phyloP scores from a whole-genome alignment of 2,113 vertebrate species.

The Aleadryas rufinucha region DNA sequence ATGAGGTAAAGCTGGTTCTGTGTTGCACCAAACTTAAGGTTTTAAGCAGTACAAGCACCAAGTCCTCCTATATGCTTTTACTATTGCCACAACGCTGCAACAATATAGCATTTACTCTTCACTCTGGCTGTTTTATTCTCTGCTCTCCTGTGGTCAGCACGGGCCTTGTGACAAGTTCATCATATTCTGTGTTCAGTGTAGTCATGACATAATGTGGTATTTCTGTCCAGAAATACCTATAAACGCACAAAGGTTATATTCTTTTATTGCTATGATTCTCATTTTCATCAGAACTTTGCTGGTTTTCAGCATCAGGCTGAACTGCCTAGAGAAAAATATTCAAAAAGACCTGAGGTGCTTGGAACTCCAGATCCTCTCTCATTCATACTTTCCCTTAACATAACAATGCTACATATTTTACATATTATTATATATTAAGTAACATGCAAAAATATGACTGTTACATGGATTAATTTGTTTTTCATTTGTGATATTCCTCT shows the following conservation, averaged over 20 bases:
- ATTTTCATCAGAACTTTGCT: neutral
- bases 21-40: neutral
- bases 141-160: neutral
- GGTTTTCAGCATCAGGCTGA: neutral
- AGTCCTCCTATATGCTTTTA: neutral
- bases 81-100: fast-evolving
- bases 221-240: neutral
- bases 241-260: neutral
- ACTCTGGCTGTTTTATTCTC: neutral
- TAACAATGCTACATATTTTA: neutral
- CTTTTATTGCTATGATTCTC: neutral
- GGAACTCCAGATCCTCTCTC: neutral
- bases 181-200: neutral
- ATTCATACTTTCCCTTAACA: neutral
- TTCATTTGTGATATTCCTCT: neutral
- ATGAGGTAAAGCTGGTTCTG: neutral
- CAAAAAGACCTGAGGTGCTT: neutral
- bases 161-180: neutral
- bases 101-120: neutral
- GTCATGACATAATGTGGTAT: neutral
- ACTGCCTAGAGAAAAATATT: neutral
- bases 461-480: neutral
- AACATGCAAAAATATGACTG: neutral
- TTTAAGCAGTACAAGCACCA: neutral
- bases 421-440: neutral